A percentile compares a stretch with the other conserved stretches of the same genome.
phyloP scores from a whole-genome alignment of 2,113 vertebrate genomes.

The Trochalopteron elliotii region DNA sequence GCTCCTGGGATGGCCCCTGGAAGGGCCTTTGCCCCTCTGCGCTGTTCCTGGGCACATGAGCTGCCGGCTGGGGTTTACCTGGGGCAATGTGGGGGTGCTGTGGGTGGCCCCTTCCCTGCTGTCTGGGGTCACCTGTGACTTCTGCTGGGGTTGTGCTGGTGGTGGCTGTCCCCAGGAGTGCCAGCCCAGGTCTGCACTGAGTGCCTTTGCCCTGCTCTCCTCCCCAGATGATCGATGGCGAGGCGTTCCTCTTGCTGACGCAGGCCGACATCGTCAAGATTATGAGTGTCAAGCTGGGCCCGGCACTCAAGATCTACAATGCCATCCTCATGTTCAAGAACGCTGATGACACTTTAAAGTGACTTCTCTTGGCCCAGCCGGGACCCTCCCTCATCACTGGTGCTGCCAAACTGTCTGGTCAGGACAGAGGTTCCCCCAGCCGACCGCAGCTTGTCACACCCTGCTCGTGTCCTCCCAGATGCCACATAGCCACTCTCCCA shows the following conservation, averaged over 20 bases:
- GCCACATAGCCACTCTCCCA: background rate
- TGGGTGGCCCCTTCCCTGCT: background rate
- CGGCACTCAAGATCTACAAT: slow-evolving; percentile 98
- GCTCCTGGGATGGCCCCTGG: background rate
- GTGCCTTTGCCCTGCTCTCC: background rate
- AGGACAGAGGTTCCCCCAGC: background rate
- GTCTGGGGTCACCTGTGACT: background rate
- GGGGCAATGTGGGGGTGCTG: background rate
- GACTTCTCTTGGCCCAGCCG: slow-evolving; percentile 11
- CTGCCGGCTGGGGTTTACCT: background rate
- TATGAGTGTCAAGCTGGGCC: slow-evolving; percentile 97
- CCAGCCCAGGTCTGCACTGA: background rate
- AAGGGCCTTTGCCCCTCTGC: background rate
- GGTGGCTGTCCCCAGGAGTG: background rate
- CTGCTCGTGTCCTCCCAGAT: background rate
- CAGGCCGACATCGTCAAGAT: slow-evolving; percentile 99
- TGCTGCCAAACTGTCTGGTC: slow-evolving; percentile 44
- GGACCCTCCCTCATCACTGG: slow-evolving; percentile 8
- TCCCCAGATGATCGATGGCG: slow-evolving; percentile 87
- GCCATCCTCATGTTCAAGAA: slow-evolving; percentile 99
- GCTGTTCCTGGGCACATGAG: rapidly evolving
- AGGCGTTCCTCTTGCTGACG: slow-evolving; percentile 94
- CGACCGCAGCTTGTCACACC: background rate
- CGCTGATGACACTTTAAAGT: slow-evolving; percentile 92
- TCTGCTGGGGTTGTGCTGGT: background rate